Percentiles rank a stretch among this genome's conserved stretches.
These are phyloP conservation scores for Drosophila paracracens DNA, from an alignment of 2,888 invertebrate genomes.

Conservation along the genomic window DNA sequence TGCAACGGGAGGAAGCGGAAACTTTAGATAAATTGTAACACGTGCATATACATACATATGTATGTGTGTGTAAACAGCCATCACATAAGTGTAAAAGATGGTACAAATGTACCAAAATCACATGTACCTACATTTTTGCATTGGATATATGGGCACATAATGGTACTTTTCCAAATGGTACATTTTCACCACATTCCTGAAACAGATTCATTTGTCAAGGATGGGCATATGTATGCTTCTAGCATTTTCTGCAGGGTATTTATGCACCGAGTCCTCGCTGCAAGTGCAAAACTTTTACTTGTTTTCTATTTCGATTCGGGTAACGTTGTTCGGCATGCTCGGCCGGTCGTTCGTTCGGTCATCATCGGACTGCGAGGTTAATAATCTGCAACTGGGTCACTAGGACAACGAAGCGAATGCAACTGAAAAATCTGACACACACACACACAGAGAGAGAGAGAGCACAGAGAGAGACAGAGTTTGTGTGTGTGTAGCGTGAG, in stretches of 20 bases:
- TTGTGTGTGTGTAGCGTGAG: conserved; percentile 8
- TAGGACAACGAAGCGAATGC: conserved; percentile 82
- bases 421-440: conserved; percentile 51
- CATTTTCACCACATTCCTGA: background rate
- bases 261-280: background rate
- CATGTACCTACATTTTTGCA: background rate
- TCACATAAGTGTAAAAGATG: background rate
- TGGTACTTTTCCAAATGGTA: background rate
- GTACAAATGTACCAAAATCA: background rate
- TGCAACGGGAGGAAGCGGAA: background rate
- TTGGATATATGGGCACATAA: background rate
- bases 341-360: conserved; percentile 20
- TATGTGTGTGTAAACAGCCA: background rate
- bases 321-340: conserved; percentile 31
- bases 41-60: background rate
- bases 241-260: conserved; percentile 31
- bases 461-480: conserved; percentile 10
- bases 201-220: background rate
- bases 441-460: conserved; percentile 11
- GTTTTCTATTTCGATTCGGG: conserved; percentile 59
- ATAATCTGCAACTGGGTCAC: conserved; percentile 84
- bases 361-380: conserved; percentile 75
- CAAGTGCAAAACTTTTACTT: conserved; percentile 47
- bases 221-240: background rate
- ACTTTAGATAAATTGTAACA: background rate